A percentile compares a stretch with the other conserved stretches of the same genome.
phyloP scores from a whole-genome alignment of 2,113 vertebrate species.

The Phalacrocorax pelagicus region DNA sequence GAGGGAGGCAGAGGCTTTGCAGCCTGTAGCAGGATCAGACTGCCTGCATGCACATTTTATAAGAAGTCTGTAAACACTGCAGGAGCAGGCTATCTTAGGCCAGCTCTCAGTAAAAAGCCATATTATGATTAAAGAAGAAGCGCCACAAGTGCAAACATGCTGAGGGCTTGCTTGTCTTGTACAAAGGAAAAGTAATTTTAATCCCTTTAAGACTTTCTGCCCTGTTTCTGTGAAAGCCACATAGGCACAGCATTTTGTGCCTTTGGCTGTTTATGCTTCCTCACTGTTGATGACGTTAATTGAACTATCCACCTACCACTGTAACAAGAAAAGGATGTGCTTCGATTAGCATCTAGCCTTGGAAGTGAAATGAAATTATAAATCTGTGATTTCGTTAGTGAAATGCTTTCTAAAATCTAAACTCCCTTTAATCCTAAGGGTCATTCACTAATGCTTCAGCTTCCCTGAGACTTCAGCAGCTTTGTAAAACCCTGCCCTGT shows the following conservation, averaged over 20 bases:
- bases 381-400: slow-evolving; percentile 25
- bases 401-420: slow-evolving; percentile 23
- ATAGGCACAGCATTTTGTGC: background rate
- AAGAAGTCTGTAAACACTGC: background rate
- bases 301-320: background rate
- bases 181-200: background rate
- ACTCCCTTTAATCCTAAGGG: background rate
- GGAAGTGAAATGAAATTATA: slow-evolving; percentile 14
- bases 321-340: slow-evolving; percentile 17
- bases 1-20: background rate
- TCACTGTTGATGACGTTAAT: background rate
- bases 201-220: background rate
- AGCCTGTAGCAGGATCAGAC: background rate
- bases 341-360: slow-evolving; percentile 18
- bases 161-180: background rate
- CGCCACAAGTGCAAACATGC: background rate
- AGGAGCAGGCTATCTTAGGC: slow-evolving; percentile 24
- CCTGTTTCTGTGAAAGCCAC: background rate
- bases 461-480: slow-evolving; percentile 1
- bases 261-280: slow-evolving; percentile 4
- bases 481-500: background rate
- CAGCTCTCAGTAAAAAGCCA: background rate
- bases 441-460: background rate
- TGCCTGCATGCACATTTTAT: background rate
- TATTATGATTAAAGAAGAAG: slow-evolving; percentile 7